Evolutionary conservation across 2,797 vertebrate genomes (phyloP), one percentile per base, ranked within the genome.

Genomic region (Clarias fuscus): DNA sequence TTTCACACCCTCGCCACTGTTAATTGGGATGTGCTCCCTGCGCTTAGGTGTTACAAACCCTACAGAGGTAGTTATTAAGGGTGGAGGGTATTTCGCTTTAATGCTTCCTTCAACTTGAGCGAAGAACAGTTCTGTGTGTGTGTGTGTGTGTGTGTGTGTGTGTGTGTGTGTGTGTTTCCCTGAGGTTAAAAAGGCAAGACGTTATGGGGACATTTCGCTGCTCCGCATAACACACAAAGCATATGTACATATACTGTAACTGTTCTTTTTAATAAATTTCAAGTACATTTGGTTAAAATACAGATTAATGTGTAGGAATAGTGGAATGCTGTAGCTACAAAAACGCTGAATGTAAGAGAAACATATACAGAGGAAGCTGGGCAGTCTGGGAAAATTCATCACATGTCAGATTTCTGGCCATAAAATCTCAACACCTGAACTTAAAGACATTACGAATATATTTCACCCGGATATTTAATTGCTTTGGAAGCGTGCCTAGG

Each of bases 21-120:
- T 95, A 95, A 95, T 95, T 95, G 93, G 93, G 94, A 92, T 91
- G 91, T 92, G 91, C 93, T 93, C 56, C 92, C 92, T 75, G 79
- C 92, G 93, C 91, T 93, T 91, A 93, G 93, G 94, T 95, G 94
- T 93, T 93, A 94, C 94, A 94, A 90, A 93, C 92, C 91, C 92
- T 80, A 84, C 33, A 72, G 61, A 83, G 53, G 73, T 33, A 27
- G 15, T 81, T 65, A 62, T 61, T 79, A 64, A 80, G 33, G 30
- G 58, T 37, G 30, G 77, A 75, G 24, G 43, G 24, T 53, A n/a
- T n/a, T 18, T n/a, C n/a, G 13, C n/a, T 56, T 75, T 56, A 53
- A n/a, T 53, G 43, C 43, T 48, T 72, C 33, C 2, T 37, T 71
- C 68, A 20, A 7, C 24, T 53, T 27, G 6, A 76, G 73, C 73